Conservation (phyloP, 2,888 invertebrate species). For the Leptinotarsa rubiginosa region DNA sequence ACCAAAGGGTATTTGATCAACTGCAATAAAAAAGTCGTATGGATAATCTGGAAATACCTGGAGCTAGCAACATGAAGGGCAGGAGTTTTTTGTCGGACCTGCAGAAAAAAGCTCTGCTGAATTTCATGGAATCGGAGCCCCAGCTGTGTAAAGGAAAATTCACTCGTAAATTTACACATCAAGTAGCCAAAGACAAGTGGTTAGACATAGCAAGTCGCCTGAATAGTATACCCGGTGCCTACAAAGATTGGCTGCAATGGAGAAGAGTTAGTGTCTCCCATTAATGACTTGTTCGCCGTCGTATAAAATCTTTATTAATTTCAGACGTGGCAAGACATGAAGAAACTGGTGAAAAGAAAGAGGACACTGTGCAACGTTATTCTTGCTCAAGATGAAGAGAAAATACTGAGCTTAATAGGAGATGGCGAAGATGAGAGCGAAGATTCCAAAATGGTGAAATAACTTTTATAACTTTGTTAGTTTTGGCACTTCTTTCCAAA, state of each 20-base stretch:
- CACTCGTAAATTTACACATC: not conserved
- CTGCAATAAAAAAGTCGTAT: too few species aligned
- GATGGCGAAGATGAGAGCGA: not conserved
- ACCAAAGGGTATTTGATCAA: too few species aligned
- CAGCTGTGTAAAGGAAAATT: not conserved
- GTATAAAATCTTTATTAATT: not conserved
- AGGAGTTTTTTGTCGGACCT: not conserved
- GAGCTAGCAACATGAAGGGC: not conserved
- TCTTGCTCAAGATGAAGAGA: slow-evolving; percentile 1
- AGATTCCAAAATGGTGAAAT: not conserved
- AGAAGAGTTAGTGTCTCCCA: not conserved
- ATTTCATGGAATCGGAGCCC: slow-evolving; percentile 2
- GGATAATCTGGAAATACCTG: too few species aligned
- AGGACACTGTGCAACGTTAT: not conserved
- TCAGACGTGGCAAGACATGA: slow-evolving; percentile 1
- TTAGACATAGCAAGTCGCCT: not conserved
- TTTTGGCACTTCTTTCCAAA: not conserved
- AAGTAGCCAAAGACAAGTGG: slow-evolving; percentile 1
- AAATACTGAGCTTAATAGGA: not conserved
- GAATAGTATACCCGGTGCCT: slow-evolving; percentile 2
- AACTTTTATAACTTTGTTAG: not conserved
- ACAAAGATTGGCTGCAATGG: slow-evolving; percentile 6
- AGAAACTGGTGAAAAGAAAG: slow-evolving; percentile 5
- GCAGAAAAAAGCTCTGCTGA: not conserved
- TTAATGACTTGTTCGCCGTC: too few species aligned